phyloP scores from a whole-genome alignment of 1,140 invertebrate species.

The Apis cerana region DNA sequence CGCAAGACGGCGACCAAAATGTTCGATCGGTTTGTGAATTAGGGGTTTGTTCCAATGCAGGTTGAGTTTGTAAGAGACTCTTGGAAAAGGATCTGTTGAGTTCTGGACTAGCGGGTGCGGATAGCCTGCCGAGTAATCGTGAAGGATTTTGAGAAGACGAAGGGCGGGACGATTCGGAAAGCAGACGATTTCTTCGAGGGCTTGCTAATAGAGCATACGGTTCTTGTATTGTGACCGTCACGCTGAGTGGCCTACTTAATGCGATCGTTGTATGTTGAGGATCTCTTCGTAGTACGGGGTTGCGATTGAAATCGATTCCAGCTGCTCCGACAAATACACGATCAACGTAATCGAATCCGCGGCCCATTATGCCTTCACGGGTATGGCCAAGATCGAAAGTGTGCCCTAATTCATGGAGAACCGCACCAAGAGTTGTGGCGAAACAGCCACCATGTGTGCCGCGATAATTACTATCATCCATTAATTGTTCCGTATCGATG shows the following conservation, averaged over 20 bases:
- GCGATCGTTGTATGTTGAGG: conserved; percentile 78
- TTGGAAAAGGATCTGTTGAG: conserved; percentile 76
- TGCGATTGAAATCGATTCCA: conserved; percentile 76
- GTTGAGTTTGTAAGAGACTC: conserved; percentile 56
- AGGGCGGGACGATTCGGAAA: conserved; percentile 75
- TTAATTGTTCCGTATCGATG: conserved; percentile 87
- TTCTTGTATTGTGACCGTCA: conserved; percentile 77
- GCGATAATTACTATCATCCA: conserved; percentile 95
- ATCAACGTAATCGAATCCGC: conserved; percentile 95
- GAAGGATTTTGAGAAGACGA: conserved; percentile 39
- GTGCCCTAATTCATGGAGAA: conserved; percentile 96
- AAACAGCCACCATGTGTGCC: conserved; percentile 93
- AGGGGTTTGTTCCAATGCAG: conserved; percentile 38
- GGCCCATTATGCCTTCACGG: conserved; percentile 94
- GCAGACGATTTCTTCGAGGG: conserved; percentile 71
- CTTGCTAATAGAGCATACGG: conserved; percentile 47
- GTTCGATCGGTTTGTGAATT: conserved; percentile 72
- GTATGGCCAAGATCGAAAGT: conserved; percentile 97
- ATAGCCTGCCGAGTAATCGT: conserved; percentile 69
- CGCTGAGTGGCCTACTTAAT: conserved; percentile 75
- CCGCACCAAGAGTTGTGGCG: conserved; percentile 95
- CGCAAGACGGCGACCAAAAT: conserved; percentile 77
- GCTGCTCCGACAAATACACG: conserved; percentile 85
- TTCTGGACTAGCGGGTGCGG: conserved; percentile 78
- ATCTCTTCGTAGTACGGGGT: conserved; percentile 71